Percentiles rank a stretch among this genome's conserved stretches.
These are phyloP conservation scores for Pheosia gnoma DNA, from an alignment of 2,888 invertebrate species.

Conservation along the genomic window DNA sequence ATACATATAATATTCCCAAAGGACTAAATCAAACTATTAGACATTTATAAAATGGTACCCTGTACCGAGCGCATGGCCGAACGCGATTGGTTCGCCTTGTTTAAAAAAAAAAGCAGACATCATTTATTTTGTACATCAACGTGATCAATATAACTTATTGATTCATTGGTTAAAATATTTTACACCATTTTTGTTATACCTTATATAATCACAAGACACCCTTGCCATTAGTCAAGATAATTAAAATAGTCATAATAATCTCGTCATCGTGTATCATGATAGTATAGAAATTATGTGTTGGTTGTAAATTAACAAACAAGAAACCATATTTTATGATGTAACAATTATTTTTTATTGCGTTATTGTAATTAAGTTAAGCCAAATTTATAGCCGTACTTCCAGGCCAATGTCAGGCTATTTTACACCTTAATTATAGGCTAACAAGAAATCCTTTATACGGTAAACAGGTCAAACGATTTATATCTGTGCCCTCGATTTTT, in stretches of 20 bases:
- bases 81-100: too few relatives aligned
- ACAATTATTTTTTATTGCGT: neutral
- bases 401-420: neutral
- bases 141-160: too few relatives aligned
- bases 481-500: neutral
- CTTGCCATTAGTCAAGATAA: too few relatives aligned
- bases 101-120: too few relatives aligned
- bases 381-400: neutral
- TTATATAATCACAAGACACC: too few relatives aligned
- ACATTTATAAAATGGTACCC: too few relatives aligned
- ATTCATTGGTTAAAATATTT: too few relatives aligned
- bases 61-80: too few relatives aligned
- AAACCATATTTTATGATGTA: neutral
- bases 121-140: too few relatives aligned
- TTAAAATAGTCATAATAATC: neutral
- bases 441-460: neutral
- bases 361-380: neutral
- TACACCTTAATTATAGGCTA: constrained; percentile 1
- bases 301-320: neutral
- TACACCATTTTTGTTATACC: too few relatives aligned
- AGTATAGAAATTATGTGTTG: neutral
- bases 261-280: neutral
- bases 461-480: neutral
- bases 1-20: too few relatives aligned
- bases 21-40: too few relatives aligned